phyloP scores from a whole-genome alignment of 2,113 vertebrate species.

The Oceanites oceanicus region DNA sequence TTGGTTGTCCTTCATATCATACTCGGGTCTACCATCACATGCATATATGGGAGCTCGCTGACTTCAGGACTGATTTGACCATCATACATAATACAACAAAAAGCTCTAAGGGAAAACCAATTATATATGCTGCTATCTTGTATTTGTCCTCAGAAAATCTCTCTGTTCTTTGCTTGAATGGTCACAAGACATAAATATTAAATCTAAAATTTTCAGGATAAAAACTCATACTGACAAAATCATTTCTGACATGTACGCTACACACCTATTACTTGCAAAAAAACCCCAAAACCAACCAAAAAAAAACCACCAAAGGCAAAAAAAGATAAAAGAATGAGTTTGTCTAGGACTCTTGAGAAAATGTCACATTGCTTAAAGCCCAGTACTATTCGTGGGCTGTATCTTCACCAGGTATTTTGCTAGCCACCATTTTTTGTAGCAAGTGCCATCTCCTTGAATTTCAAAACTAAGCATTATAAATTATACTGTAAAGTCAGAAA shows the following conservation, averaged over 20 bases:
- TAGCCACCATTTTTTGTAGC: neutral
- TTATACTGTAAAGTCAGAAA: neutral
- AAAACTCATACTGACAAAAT: neutral
- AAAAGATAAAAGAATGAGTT: neutral
- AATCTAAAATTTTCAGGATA: neutral
- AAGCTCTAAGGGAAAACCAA: neutral
- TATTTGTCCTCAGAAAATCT: neutral
- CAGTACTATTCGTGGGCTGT: neutral
- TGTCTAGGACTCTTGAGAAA: neutral
- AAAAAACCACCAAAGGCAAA: neutral
- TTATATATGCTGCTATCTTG: neutral
- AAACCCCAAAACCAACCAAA: neutral
- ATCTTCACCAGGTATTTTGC: neutral
- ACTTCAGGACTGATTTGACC: neutral
- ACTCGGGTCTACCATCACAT: neutral
- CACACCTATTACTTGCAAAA: neutral
- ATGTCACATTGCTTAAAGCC: neutral
- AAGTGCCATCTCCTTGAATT: neutral
- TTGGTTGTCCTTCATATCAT: neutral
- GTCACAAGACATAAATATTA: conserved; percentile 3
- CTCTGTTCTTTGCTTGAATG: neutral
- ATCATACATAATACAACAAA: neutral
- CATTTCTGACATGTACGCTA: neutral
- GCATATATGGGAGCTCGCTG: fast-evolving
- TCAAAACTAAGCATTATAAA: neutral